Base-by-base conservation (phyloP, 2,113 vertebrate genomes). In the Polyodon spathula region DNA sequence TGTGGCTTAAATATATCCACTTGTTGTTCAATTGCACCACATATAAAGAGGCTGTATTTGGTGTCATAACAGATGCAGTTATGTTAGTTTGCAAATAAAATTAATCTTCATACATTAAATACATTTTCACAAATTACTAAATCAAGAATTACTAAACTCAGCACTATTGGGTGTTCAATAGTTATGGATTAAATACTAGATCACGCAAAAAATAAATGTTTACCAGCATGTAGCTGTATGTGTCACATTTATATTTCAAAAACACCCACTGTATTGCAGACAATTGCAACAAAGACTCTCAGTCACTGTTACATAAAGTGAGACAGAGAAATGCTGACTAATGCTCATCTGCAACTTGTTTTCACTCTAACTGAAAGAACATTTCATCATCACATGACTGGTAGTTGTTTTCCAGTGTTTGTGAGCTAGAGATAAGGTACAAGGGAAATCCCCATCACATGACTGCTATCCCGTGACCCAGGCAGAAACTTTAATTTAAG, bases 371-470 rank as follows among this genome's bases (percentile, higher is more conserved):
- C 48, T 4, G 37, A 16, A n/a, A 41, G 10, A 8, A 43, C 1
- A 11, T 4, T 39, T 60, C 59, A 37, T 8, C 6, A 55, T 75
- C 71, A 73, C 73, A 64, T 71, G 70, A 64, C 63, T 14, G 3
- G 41, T 4, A 63, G 61, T 43, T 44, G 38, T 37, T 62, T 62
- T 55, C 15, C 11, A 0, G 42, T 61, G 52, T 40, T 56, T 5
- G 48, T 6, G 12, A 0, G 48, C 48, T 50, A 14, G 48, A n/a
- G 48, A 12, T 50, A n/a, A 5, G 9, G 10, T 50, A n/a, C 48
- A 50, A 11, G 70, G 73, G 68, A 78, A 79, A 74, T 68, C 43
- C 63, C 66, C 4, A 39, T 73, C 73, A 75, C 73, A 64, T 75
- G 73, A 73, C 61, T 15, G 42, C 57, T 40, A 54, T 39, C 61